phyloP scores from a whole-genome alignment of 2,797 vertebrate genomes.

The Molossus molossus region DNA sequence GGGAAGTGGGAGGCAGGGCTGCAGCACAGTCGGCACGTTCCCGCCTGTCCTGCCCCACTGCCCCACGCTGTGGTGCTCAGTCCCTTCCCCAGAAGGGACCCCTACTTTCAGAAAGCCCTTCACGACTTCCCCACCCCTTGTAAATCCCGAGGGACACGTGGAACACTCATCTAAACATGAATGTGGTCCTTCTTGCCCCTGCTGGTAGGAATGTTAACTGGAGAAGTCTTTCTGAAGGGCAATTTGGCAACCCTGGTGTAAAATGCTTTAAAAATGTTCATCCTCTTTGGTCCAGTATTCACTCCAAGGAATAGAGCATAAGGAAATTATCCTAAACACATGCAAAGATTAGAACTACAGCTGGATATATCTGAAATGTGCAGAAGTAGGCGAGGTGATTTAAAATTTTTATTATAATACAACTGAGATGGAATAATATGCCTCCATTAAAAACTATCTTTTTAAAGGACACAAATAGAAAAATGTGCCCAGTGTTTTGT shows the following conservation, averaged over 20 bases:
- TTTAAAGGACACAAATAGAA: not conserved
- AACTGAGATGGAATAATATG: not conserved
- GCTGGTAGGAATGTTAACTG: not conserved
- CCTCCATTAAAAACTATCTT: not conserved
- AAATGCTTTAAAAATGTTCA: not conserved
- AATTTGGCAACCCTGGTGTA: not conserved
- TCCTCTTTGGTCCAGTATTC: not conserved
- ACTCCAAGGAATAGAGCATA: not conserved
- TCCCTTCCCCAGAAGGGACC: not conserved
- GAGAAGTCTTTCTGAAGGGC: not conserved
- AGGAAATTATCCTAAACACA: not conserved
- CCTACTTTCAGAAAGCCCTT: not conserved
- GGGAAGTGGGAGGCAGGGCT: not conserved
- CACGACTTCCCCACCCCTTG: not conserved
- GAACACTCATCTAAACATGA: not conserved
- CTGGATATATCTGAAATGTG: not conserved
- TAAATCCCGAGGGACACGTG: not conserved
- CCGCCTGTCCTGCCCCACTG: no score
- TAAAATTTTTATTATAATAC: not conserved
- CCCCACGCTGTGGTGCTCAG: rapidly evolving
- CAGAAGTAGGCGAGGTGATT: not conserved
- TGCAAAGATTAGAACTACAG: not conserved
- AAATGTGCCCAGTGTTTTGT: not conserved
- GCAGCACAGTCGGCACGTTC: not conserved
- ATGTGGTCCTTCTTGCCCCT: not conserved